Percentiles rank a stretch among this genome's conserved stretches.
Conservation (phyloP, 2,888 invertebrate species). For the Drosophila niveifrons region DNA sequence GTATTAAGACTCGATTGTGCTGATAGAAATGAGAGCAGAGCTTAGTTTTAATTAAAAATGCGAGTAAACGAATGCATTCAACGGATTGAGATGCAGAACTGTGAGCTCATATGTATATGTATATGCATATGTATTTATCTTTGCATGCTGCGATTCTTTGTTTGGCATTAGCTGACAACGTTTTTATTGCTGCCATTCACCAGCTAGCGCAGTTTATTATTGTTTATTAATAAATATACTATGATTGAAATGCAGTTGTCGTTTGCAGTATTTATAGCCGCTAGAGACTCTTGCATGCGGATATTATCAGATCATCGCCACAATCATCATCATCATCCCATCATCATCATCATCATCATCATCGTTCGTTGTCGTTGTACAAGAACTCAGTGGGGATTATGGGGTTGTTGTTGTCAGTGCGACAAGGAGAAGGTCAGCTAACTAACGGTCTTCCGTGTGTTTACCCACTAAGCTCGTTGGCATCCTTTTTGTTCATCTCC, state of each 20-base stretch:
- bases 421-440: conserved; percentile 10
- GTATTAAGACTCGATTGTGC: neutral
- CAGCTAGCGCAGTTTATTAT: conserved; percentile 15
- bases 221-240: conserved; percentile 35
- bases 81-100: conserved; percentile 10
- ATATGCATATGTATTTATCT: neutral
- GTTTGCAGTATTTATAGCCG: conserved; percentile 4
- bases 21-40: conserved; percentile 14
- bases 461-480: conserved; percentile 9
- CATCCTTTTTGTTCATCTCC: neutral
- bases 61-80: conserved; percentile 17
- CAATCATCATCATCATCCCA: neutral
- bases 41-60: conserved; percentile 59
- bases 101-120: neutral
- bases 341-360: neutral
- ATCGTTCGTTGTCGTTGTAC: neutral
- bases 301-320: conserved; percentile 5
- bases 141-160: conserved; percentile 13
- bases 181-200: conserved; percentile 16
- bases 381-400: neutral
- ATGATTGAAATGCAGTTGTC: conserved; percentile 15
- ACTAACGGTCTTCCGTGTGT: conserved; percentile 3
- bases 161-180: conserved; percentile 13
- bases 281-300: neutral
- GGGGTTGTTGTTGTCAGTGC: neutral